These are phyloP conservation scores for Periophthalmus modestus DNA, from an alignment of 2,113 vertebrate genomes.

Conservation along the genomic window DNA sequence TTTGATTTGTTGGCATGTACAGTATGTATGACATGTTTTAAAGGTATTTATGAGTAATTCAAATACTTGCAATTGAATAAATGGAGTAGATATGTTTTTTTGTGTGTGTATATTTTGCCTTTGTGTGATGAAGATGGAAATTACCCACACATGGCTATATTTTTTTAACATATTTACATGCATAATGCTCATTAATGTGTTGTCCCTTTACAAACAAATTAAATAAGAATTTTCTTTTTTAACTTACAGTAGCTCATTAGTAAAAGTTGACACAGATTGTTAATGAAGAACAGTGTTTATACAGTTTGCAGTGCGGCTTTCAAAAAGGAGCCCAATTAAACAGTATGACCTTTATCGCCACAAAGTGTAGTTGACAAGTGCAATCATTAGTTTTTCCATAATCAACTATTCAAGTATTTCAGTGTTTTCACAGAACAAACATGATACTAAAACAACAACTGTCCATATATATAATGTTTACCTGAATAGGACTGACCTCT, in stretches of 20 bases:
- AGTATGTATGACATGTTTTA: too few species aligned
- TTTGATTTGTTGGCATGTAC: too few species aligned
- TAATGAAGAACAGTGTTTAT: neutral
- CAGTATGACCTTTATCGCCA: neutral
- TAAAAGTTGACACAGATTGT: neutral
- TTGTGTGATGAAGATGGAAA: too few species aligned
- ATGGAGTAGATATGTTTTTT: too few species aligned
- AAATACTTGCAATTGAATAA: too few species aligned
- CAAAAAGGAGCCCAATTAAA: neutral
- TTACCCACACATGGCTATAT: too few species aligned
- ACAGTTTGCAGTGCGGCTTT: too few species aligned
- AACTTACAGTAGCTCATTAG: neutral
- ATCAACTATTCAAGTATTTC: neutral
- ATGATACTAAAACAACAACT: neutral
- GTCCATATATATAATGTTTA: neutral
- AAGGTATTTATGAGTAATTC: too few species aligned
- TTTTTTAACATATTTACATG: too few species aligned
- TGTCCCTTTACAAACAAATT: neutral
- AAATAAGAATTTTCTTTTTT: neutral
- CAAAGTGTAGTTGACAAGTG: neutral
- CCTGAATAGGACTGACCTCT: constrained; percentile 14
- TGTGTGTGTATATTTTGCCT: too few species aligned
- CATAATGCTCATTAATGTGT: too few species aligned
- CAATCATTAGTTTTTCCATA: neutral
- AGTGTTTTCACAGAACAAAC: neutral